These are phyloP conservation scores for Halcyon smyrnensis DNA, from an alignment of 2,797 vertebrate genomes.

Conservation along the genomic window DNA sequence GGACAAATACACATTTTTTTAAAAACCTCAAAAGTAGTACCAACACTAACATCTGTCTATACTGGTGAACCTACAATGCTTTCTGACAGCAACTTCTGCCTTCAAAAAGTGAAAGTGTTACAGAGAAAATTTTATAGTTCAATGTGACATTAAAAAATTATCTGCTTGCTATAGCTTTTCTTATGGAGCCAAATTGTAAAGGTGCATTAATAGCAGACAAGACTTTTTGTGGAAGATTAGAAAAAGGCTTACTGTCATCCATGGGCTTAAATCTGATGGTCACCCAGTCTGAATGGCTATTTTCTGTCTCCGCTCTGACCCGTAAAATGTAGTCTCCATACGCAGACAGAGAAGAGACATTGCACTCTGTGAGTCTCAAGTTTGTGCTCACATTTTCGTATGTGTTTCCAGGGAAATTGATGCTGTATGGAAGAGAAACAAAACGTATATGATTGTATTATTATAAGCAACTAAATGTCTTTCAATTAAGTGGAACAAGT, in stretches of 20 bases:
- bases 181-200: background rate
- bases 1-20: background rate
- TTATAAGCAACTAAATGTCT: background rate
- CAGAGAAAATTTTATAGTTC: background rate
- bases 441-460: background rate
- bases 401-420: background rate
- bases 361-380: background rate
- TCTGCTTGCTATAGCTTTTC: background rate
- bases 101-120: background rate
- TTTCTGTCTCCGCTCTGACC: constrained; percentile 57
- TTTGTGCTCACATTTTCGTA: background rate
- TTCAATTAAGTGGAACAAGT: background rate
- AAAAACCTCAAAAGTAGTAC: background rate
- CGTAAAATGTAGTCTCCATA: constrained; percentile 56
- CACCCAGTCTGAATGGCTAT: constrained; percentile 61
- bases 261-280: constrained; percentile 69
- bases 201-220: background rate
- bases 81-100: background rate
- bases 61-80: background rate
- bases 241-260: constrained; percentile 74
- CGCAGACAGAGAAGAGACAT: constrained; percentile 68
- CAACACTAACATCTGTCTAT: background rate
- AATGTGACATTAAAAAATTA: accelerated
- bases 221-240: background rate
- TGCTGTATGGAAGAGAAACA: background rate